These are phyloP conservation scores for Sinonovacula constricta DNA, from an alignment of 1,140 invertebrate species.

Conservation along the genomic window DNA sequence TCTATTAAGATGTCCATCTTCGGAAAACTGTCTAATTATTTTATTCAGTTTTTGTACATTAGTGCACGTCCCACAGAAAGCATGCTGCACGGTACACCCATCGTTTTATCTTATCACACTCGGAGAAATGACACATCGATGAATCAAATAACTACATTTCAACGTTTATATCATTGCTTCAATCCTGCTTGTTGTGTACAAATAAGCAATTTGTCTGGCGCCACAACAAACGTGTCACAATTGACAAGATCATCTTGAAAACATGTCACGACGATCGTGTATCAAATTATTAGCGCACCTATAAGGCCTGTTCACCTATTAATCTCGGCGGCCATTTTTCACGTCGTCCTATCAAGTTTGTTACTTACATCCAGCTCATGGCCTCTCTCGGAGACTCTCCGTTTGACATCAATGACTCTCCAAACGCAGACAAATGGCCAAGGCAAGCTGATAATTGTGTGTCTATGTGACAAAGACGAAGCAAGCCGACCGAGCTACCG, in stretches of 20 bases:
- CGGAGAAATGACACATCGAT: too few species aligned
- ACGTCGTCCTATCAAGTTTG: constrained; percentile 37
- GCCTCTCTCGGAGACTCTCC: constrained; percentile 8
- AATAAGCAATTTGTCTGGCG: neutral
- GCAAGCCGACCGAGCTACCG: neutral
- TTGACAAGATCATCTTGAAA: neutral
- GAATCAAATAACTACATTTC: too few species aligned
- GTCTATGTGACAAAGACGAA: constrained; percentile 32
- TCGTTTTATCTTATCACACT: too few species aligned
- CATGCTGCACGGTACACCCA: too few species aligned
- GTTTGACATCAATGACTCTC: constrained; percentile 31
- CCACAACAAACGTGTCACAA: constrained; percentile 40
- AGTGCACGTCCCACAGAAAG: too few species aligned
- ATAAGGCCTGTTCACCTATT: neutral
- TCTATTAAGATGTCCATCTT: too few species aligned
- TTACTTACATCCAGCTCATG: constrained; percentile 25
- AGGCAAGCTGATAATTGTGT: neutral
- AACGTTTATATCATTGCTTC: too few species aligned
- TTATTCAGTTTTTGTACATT: too few species aligned
- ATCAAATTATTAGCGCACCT: too few species aligned
- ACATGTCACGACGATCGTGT: constrained; percentile 24
- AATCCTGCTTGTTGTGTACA: too few species aligned
- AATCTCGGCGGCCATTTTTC: constrained; percentile 20
- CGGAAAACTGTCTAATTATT: too few species aligned
- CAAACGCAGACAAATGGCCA: constrained; percentile 29